Base-by-base conservation (phyloP, 2,113 vertebrate species). In the Plectropomus leopardus region DNA sequence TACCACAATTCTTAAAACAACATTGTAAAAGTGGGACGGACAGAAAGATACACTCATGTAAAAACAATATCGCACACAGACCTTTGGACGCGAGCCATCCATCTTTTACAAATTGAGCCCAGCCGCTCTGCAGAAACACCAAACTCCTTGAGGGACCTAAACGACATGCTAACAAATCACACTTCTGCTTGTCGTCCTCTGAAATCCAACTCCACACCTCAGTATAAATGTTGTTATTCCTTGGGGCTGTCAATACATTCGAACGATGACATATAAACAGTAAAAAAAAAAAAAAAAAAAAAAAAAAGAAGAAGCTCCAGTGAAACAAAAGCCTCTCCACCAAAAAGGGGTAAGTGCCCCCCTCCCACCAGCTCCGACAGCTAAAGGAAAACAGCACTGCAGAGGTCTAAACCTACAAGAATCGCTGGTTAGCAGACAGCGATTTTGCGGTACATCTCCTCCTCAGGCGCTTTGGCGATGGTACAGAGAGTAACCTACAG, bases 21-120 rank as follows among this genome's bases (percentile, higher is more conserved):
- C 26, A 78, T 2, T 50, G 30, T 60, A 23, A 51, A 51, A 69
- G 24, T 19, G 28, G 24, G 21, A 57, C 5, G 34, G 59, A 82
- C 11, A 51, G 28, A 63, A 44, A 81, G 23, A 61, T 44, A 59
- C 6, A 68, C 23, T 88, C 80, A 84, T 83, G 26, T 44, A 72
- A 88, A 76, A 90, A 87, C 80, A 78, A 51, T 82, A 55, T 80
- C 82, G 21, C n/a, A 91, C 67, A 93, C 92, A 89, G 80, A 95
- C 94, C 94, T 95, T 88, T 94, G 94, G 65, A 94, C 93, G 9
- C 92, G 93, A 87, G 92, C 73, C 85, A 95, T 92, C 94, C 93
- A 95, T 90, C 92, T 87, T 68, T 94, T 94, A 89, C 92, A 95
- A 67, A 95, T 87, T 57, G 93, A 92, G 80, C 93, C 92, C 55